Conservation (phyloP, 2,113 vertebrate species). For the Chloroceryle aenea region DNA sequence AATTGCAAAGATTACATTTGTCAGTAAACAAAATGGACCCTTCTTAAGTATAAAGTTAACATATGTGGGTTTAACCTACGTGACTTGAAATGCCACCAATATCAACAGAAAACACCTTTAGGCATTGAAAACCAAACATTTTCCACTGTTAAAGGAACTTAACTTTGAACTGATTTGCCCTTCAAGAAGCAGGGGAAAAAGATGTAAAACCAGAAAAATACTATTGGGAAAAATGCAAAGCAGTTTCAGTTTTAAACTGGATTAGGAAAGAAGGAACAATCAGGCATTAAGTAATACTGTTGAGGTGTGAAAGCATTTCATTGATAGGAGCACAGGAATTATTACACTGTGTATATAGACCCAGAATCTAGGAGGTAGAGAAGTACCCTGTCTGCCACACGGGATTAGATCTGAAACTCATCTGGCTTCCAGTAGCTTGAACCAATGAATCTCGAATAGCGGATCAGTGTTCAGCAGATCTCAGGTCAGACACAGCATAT, state of each 20-base stretch:
- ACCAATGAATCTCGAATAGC: conserved; percentile 33
- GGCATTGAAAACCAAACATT: neutral
- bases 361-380: neutral
- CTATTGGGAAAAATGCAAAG: neutral
- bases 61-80: neutral
- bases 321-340: neutral
- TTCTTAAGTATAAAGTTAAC: neutral
- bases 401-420: neutral
- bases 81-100: neutral
- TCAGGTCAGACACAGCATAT: conserved; percentile 32
- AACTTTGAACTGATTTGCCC: too few species aligned
- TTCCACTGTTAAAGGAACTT: neutral
- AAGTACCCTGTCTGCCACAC: neutral
- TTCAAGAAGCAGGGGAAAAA: neutral
- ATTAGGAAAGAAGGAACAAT: neutral
- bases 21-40: neutral
- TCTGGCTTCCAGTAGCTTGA: conserved; percentile 30
- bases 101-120: neutral
- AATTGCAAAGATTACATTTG: neutral
- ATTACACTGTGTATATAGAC: neutral
- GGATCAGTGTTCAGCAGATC: conserved; percentile 38
- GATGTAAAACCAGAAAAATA: neutral
- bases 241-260: neutral
- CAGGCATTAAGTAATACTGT: neutral
- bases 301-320: neutral